Evolutionary conservation across 2,113 vertebrate species (phyloP).

Genomic region (Arothron firmamentum): DNA sequence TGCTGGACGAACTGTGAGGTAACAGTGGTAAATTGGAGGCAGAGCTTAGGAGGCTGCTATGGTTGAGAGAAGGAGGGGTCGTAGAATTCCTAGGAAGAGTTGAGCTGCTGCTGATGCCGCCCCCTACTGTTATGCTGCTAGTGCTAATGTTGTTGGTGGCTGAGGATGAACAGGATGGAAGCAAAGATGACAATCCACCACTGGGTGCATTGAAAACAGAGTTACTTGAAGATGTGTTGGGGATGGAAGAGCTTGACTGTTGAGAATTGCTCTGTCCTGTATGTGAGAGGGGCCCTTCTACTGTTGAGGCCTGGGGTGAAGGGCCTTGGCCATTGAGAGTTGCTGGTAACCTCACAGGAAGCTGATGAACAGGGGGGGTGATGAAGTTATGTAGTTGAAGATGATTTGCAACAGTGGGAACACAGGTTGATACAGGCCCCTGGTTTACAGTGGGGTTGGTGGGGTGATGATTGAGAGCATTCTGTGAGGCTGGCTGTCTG

Average conservation of each 20-base stretch:
- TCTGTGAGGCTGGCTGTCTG: conserved; percentile 79
- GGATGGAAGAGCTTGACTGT: conserved; percentile 74
- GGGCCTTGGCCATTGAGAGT: conserved; percentile 72
- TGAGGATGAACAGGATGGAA: conserved; percentile 74
- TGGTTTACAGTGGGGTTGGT: conserved; percentile 64
- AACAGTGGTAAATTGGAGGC: conserved; percentile 89
- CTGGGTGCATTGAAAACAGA: conserved; percentile 69
- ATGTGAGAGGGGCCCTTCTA: conserved; percentile 78
- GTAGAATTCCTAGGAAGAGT: conserved; percentile 80
- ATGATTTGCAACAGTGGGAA: conserved; percentile 75
- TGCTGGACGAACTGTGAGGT: conserved; percentile 93
- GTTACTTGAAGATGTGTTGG: conserved; percentile 74
- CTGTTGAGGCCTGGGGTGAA: conserved; percentile 70
- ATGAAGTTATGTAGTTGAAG: conserved; percentile 87
- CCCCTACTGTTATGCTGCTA: conserved; percentile 55
- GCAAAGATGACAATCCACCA: conserved; percentile 69
- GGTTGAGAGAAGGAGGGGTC: conserved; percentile 82
- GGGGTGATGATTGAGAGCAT: conserved; percentile 76
- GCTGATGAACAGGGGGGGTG: conserved; percentile 81
- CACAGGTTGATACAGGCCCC: conserved; percentile 63
- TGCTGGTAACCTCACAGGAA: conserved; percentile 79
- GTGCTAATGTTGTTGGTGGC: conserved; percentile 64
- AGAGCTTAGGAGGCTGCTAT: conserved; percentile 81
- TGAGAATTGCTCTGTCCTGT: conserved; percentile 79
- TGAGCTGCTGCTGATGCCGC: conserved; percentile 64